Percentiles rank a stretch among this genome's conserved stretches.
These are phyloP conservation scores for Oscarella lobularis DNA, from an alignment of 37 sponge, comb jelly and placozoan species.

Conservation along the genomic window DNA sequence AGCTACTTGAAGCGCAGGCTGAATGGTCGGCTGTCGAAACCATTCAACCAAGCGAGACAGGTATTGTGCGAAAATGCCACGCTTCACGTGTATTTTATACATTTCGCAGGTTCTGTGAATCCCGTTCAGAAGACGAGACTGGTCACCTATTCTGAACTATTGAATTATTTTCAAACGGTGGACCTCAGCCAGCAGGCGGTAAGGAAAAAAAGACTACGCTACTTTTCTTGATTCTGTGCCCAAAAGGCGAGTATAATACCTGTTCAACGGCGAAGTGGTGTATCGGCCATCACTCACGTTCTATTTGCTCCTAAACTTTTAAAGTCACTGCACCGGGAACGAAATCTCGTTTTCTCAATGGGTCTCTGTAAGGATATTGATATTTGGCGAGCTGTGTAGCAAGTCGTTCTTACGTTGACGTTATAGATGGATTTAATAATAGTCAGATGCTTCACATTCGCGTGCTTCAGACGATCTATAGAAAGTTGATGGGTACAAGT, in stretches of 20 bases:
- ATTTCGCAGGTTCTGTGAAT: background rate
- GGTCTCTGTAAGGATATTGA: constrained; percentile 10
- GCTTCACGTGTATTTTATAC: no score
- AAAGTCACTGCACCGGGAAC: constrained; percentile 41
- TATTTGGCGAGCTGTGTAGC: background rate
- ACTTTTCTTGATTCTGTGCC: background rate
- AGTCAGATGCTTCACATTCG: constrained; percentile 38
- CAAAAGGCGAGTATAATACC: constrained; percentile 1
- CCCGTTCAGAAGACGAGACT: background rate
- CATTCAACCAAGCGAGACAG: background rate
- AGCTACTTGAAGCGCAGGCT: background rate
- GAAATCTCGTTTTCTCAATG: constrained; percentile 47
- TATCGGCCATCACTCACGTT: constrained; percentile 9
- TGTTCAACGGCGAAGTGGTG: constrained; percentile 2
- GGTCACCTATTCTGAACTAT: constrained; percentile 41
- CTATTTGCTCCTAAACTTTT: constrained; percentile 22
- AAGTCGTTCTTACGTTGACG: no score
- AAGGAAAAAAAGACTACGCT: constrained; percentile 1
- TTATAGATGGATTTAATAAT: constrained; percentile 28
- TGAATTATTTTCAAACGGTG: constrained; percentile 31
- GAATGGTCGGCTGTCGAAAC: background rate
- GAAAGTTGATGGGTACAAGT: constrained; percentile 35
- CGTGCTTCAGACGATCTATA: constrained; percentile 56
- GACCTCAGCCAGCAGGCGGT: constrained; percentile 19
- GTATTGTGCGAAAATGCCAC: no score